Percentiles rank a stretch among this genome's conserved stretches.
Evolutionary conservation across 2,113 vertebrate genomes (phyloP).

Genomic region (Pogonocichla stellata): DNA sequence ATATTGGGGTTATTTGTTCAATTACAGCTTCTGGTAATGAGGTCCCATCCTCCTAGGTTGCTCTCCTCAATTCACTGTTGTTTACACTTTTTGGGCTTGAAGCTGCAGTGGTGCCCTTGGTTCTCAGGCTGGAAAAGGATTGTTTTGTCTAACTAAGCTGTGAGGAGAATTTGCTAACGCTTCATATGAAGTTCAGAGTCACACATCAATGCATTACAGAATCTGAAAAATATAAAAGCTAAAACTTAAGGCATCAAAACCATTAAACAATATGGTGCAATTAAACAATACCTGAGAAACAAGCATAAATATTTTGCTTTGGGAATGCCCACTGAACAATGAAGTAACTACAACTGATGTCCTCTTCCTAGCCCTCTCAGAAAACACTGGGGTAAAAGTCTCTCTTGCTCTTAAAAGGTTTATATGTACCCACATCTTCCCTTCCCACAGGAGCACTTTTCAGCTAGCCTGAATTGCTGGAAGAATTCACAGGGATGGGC

Average conservation of each 20-base stretch:
- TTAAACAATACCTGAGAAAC: not conserved
- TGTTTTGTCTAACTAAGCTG: no score
- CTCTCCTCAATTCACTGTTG: rapidly evolving
- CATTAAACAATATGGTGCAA: not conserved
- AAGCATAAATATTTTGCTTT: not conserved
- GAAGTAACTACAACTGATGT: not conserved
- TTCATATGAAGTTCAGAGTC: no score
- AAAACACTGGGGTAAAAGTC: not conserved
- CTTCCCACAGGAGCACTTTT: not conserved
- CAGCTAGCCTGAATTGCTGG: not conserved
- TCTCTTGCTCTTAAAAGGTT: not conserved
- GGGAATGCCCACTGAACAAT: not conserved
- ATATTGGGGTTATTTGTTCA: not conserved
- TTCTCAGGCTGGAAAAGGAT: no score
- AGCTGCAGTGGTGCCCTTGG: no score
- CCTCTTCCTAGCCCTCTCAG: not conserved
- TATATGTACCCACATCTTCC: not conserved
- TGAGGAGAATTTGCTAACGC: no score
- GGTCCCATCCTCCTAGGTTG: not conserved
- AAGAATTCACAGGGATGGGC: not conserved
- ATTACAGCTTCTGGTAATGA: not conserved
- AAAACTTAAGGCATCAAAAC: no score
- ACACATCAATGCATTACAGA: no score
- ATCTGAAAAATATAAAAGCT: no score
- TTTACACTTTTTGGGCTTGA: not conserved